phyloP scores from a whole-genome alignment of 1,140 invertebrate species.

The Anoplolepis gracilipes region DNA sequence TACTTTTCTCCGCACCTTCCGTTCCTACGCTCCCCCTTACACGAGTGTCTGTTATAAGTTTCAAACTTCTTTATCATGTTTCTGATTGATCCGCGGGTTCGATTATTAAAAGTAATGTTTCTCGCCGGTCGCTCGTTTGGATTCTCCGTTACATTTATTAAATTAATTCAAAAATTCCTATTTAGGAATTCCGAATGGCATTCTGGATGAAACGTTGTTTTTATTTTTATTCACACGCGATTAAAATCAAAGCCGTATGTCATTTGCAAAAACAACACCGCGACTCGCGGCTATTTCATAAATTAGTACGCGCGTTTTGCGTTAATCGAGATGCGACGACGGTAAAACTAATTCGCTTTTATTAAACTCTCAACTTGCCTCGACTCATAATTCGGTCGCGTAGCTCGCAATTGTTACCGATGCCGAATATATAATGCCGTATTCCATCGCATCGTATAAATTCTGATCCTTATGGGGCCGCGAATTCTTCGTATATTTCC shows the following conservation, averaged over 20 bases:
- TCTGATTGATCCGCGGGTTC: slow-evolving; percentile 16
- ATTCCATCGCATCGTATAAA: slow-evolving; percentile 31
- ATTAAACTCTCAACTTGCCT: background rate
- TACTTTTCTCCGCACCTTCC: slow-evolving; percentile 41
- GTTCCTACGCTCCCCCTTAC: background rate
- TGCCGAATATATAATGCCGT: slow-evolving; percentile 39
- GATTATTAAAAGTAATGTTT: slow-evolving; percentile 20
- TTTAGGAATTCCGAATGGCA: slow-evolving; percentile 25
- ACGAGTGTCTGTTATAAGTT: background rate
- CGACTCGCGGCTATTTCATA: too few relatives aligned
- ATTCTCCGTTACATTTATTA: slow-evolving; percentile 10
- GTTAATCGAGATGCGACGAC: slow-evolving; percentile 29
- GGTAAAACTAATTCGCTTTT: background rate
- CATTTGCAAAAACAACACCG: background rate
- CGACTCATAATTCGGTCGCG: background rate
- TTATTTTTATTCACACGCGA: background rate
- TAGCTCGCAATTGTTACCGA: slow-evolving; percentile 13
- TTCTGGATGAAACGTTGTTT: background rate
- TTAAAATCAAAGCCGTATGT: background rate
- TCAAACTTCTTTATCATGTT: background rate
- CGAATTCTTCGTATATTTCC: slow-evolving; percentile 36
- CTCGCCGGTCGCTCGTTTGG: background rate
- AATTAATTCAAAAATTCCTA: background rate
- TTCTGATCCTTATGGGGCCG: slow-evolving; percentile 4
- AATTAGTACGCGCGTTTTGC: slow-evolving; percentile 3